These are phyloP conservation scores for Malurus melanocephalus DNA, from an alignment of 2,113 vertebrate species.

Conservation along the genomic window DNA sequence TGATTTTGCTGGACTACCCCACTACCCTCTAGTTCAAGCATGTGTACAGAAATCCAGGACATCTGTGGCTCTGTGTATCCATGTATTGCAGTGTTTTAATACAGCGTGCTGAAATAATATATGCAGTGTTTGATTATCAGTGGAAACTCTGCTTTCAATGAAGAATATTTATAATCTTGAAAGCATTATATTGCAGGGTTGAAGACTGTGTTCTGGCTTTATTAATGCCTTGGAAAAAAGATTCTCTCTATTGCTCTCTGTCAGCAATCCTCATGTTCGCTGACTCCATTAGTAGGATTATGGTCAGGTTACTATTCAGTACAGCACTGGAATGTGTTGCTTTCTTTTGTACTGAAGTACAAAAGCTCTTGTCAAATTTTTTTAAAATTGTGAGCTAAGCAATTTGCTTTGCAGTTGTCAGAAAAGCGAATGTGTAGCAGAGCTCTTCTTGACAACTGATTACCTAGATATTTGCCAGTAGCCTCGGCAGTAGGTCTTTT, in stretches of 20 bases:
- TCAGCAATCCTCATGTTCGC: background rate
- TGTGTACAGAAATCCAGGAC: background rate
- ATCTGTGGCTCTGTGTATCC: background rate
- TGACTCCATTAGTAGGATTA: background rate
- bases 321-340: background rate
- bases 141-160: background rate
- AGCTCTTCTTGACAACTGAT: background rate
- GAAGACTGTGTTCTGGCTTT: background rate
- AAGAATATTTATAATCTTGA: background rate
- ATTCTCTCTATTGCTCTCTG: background rate
- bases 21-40: background rate
- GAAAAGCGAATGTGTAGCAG: background rate
- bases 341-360: background rate
- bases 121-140: background rate
- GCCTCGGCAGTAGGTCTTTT: background rate
- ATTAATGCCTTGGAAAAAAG: background rate
- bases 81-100: background rate
- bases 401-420: background rate
- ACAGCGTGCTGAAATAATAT: background rate
- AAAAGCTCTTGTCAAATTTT: background rate
- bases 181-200: background rate
- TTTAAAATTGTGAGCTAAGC: background rate
- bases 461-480: background rate
- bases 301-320: background rate
- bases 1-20: background rate